These are phyloP conservation scores for Habropoda laboriosa DNA, from an alignment of 1,140 invertebrate species.

Conservation along the genomic window DNA sequence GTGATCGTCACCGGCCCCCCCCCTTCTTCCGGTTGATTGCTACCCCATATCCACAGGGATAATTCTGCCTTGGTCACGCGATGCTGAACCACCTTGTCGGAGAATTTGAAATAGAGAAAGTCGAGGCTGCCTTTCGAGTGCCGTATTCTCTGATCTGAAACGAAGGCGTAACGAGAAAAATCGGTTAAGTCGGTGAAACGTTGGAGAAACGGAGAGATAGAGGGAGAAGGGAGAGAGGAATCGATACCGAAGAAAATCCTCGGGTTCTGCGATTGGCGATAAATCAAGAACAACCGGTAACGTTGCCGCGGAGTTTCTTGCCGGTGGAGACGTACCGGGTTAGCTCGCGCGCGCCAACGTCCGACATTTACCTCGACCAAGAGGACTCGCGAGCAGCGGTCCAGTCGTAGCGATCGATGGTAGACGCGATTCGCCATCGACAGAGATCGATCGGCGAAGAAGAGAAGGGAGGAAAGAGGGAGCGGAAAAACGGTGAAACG, in stretches of 20 bases:
- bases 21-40: conserved; percentile 42
- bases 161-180: background rate
- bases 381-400: background rate
- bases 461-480: background rate
- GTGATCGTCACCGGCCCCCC: conserved; percentile 74
- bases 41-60: conserved; percentile 82
- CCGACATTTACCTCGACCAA: conserved; percentile 52
- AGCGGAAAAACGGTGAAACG: conserved; percentile 30
- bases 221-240: background rate
- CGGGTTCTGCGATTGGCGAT: conserved; percentile 48
- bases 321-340: conserved; percentile 1
- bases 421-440: conserved; percentile 8
- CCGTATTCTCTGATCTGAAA: conserved; percentile 81
- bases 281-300: conserved; percentile 56
- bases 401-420: conserved; percentile 9
- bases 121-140: conserved; percentile 80
- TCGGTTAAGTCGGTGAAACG: background rate
- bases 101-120: conserved; percentile 83
- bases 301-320: conserved; percentile 53
- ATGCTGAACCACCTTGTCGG: conserved; percentile 82
- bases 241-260: background rate
- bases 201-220: too few species aligned
- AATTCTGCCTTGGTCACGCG: conserved; percentile 82
- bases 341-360: conserved; percentile 49
- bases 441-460: background rate